Percentiles rank a stretch among this genome's conserved stretches.
Evolutionary conservation across 2,113 vertebrate species (phyloP).

Genomic region (Thalassoma bifasciatum): DNA sequence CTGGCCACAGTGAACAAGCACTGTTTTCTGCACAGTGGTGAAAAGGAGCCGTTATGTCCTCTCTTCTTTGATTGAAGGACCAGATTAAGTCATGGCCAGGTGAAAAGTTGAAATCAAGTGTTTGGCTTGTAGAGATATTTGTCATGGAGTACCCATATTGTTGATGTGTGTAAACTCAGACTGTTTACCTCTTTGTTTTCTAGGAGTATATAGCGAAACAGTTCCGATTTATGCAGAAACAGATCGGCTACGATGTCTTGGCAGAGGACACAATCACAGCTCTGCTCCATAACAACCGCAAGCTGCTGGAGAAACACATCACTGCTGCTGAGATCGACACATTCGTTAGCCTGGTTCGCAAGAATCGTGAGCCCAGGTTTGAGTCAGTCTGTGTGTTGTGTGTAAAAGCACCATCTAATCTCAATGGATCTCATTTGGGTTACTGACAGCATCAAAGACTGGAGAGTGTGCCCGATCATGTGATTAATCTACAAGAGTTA

Average conservation of each 20-base stretch:
- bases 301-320: constrained; percentile 98
- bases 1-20: constrained; percentile 3
- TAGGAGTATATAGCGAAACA: constrained; percentile 99
- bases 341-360: constrained; percentile 97
- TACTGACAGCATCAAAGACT: background rate
- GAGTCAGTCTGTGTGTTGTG: constrained; percentile 31
- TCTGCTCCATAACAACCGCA: constrained; percentile 97
- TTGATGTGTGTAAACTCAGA: constrained; percentile 15
- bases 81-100: background rate
- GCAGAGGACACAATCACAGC: constrained; percentile 98
- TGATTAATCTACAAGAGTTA: too few relatives aligned
- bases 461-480: background rate
- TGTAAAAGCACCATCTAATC: background rate
- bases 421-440: background rate
- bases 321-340: constrained; percentile 98
- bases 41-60: background rate
- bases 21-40: background rate
- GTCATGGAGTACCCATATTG: background rate
- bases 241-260: constrained; percentile 98
- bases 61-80: background rate
- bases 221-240: constrained; percentile 99
- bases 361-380: constrained; percentile 97
- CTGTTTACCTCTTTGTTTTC: constrained; percentile 17
- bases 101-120: background rate
- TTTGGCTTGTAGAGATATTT: background rate